phyloP scores from a whole-genome alignment of 64 coral and sea anemone genomes.

The Montipora cactus region DNA sequence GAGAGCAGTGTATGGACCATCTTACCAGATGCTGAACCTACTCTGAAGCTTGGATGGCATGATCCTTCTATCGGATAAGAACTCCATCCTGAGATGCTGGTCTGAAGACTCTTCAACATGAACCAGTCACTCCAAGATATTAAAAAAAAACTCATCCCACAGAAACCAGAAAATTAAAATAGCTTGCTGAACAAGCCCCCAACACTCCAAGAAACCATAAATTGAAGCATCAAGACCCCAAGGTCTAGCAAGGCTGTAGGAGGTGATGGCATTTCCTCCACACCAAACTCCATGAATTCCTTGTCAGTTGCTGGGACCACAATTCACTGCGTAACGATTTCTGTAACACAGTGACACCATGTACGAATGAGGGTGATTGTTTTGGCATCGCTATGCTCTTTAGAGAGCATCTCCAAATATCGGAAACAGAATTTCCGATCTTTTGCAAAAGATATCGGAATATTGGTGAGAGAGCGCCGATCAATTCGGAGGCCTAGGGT shows the following conservation, averaged over 20 bases:
- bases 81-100: slow-evolving; percentile 34
- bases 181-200: slow-evolving; percentile 8
- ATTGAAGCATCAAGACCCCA: slow-evolving; percentile 1
- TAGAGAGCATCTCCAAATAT: too few relatives aligned
- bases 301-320: slow-evolving; percentile 13
- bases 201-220: background rate
- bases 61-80: slow-evolving; percentile 43
- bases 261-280: slow-evolving; percentile 22
- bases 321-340: background rate
- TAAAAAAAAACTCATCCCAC: background rate
- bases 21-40: slow-evolving; percentile 21
- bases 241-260: slow-evolving; percentile 18
- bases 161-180: background rate
- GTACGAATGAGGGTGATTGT: too few relatives aligned
- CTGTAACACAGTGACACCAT: slow-evolving; percentile 24
- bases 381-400: too few relatives aligned
- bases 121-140: background rate
- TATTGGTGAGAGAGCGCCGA: too few relatives aligned
- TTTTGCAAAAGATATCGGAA: too few relatives aligned
- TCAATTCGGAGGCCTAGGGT: too few relatives aligned
- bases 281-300: slow-evolving; percentile 22
- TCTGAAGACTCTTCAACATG: slow-evolving; percentile 29
- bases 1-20: slow-evolving; percentile 29
- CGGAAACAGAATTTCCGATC: too few relatives aligned
- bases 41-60: slow-evolving; percentile 10